A percentile compares a stretch with the other conserved stretches of the same genome.
These are phyloP conservation scores for Caranx ignobilis DNA, from an alignment of 2,113 vertebrate species.

Conservation along the genomic window DNA sequence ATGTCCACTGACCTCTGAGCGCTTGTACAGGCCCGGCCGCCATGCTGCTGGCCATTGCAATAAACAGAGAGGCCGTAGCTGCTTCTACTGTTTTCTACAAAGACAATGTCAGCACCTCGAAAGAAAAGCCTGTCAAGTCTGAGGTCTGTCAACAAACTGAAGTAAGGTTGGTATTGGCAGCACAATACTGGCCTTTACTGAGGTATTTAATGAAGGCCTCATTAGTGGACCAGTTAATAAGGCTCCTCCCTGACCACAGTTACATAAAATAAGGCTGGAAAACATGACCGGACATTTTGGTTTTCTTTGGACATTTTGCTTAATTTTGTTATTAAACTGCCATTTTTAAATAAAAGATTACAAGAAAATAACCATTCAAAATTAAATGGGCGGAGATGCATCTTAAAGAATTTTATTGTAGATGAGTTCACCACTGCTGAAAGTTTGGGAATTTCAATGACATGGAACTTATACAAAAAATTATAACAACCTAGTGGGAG, in stretches of 20 bases:
- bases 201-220: conserved; percentile 10
- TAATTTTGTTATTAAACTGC: neutral
- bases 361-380: neutral
- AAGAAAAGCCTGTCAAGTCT: neutral
- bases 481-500: neutral
- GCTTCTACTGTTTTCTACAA: conserved; percentile 23
- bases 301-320: neutral
- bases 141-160: neutral
- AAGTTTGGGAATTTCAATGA: neutral
- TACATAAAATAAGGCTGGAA: neutral
- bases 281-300: neutral
- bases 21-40: conserved; percentile 41
- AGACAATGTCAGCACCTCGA: neutral
- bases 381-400: neutral
- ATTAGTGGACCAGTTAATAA: conserved; percentile 12
- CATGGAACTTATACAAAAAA: neutral
- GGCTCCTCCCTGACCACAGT: conserved; percentile 5
- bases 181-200: neutral
- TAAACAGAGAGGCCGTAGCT: conserved; percentile 3
- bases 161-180: neutral
- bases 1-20: conserved; percentile 71
- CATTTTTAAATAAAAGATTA: neutral
- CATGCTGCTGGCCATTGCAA: conserved; percentile 1
- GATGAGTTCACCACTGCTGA: neutral
- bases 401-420: neutral